Conservation (phyloP, 2,113 vertebrate species). For the Ochotona curzoniae region DNA sequence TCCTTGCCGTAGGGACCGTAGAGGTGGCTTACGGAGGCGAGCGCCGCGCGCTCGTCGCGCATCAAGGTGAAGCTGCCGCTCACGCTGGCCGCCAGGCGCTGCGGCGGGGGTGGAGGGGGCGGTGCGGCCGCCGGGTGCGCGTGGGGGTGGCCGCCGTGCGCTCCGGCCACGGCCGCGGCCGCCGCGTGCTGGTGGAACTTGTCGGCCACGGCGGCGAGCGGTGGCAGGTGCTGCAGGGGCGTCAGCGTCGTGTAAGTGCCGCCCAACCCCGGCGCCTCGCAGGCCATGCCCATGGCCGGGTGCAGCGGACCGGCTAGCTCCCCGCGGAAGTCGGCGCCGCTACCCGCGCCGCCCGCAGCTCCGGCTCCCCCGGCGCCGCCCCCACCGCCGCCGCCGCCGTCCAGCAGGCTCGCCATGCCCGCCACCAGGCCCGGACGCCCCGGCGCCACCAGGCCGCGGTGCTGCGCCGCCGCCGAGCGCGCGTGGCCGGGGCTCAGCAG, state of each 20-base stretch:
- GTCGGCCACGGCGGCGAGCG: constrained; percentile 96
- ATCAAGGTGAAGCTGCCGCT: constrained; percentile 98
- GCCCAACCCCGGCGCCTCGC: constrained; percentile 92
- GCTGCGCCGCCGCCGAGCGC: constrained; percentile 91
- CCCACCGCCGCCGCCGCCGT: constrained; percentile 90
- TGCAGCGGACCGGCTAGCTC: constrained; percentile 94
- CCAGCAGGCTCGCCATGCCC: constrained; percentile 91
- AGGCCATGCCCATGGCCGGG: constrained; percentile 98
- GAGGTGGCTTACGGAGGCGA: constrained; percentile 96
- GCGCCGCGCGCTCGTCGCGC: constrained; percentile 94
- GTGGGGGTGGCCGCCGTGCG: constrained; percentile 88
- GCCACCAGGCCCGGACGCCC: constrained; percentile 92
- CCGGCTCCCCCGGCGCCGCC: constrained; percentile 90
- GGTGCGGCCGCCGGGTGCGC: constrained; percentile 91
- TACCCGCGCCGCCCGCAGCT: constrained; percentile 94
- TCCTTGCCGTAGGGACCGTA: constrained; percentile 98
- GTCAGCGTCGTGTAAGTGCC: constrained; percentile 98
- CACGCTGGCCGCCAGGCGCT: constrained; percentile 94
- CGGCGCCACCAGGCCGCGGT: constrained; percentile 94
- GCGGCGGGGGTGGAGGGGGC: constrained; percentile 92
- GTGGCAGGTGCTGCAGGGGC: constrained; percentile 97
- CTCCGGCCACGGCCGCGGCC: constrained; percentile 81
- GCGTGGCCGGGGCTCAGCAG: constrained; percentile 94
- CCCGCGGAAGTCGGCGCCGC: constrained; percentile 94
- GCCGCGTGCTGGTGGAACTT: constrained; percentile 96